Percentiles rank a stretch among this genome's conserved stretches.
These are phyloP conservation scores for Crotalus viridis DNA, from an alignment of 2,113 vertebrate species.

Conservation along the genomic window DNA sequence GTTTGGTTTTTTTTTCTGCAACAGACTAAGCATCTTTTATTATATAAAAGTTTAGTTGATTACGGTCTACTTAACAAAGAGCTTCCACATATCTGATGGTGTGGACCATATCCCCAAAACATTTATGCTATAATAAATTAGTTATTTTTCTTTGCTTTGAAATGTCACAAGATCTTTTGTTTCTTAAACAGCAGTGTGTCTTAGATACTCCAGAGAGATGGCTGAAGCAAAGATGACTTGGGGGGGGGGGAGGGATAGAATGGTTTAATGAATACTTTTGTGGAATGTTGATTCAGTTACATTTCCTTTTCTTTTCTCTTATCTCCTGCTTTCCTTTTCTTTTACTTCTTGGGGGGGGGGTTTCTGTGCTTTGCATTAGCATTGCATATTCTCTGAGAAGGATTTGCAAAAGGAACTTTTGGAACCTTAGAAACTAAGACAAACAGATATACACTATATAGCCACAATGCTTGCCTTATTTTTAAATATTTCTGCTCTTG, in stretches of 20 bases:
- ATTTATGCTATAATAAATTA: background rate
- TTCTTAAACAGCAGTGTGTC: background rate
- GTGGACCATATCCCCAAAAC: background rate
- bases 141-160: background rate
- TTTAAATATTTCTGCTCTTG: background rate
- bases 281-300: background rate
- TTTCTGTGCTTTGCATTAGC: background rate
- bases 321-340: background rate
- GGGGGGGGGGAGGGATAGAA: background rate
- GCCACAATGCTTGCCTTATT: background rate
- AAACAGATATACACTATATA: background rate
- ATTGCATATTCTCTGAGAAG: background rate
- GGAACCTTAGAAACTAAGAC: background rate
- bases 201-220: background rate
- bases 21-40: background rate
- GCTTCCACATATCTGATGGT: background rate
- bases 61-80: background rate
- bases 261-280: background rate
- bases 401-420: background rate
- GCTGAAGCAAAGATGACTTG: background rate
- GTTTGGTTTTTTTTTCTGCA: background rate
- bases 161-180: background rate
- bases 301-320: background rate
- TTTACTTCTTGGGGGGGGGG: background rate
- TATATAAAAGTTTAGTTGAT: background rate